Evolutionary conservation across 92 coral and sea anemone species (phyloP).

Genomic region (Metridium senile): DNA sequence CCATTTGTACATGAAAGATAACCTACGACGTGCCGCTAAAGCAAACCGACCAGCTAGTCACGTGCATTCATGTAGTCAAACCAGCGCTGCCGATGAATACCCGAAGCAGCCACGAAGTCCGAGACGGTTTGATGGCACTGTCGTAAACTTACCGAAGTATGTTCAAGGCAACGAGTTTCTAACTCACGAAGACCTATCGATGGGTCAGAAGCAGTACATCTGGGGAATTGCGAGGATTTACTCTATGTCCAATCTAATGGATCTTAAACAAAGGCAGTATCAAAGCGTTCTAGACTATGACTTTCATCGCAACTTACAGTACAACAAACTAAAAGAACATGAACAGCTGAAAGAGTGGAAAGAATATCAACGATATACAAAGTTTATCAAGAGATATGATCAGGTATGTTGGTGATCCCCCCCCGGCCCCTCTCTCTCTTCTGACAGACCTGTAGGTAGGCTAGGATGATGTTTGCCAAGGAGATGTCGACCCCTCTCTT

Average conservation of each 20-base stretch:
- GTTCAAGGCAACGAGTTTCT: conserved; percentile 78
- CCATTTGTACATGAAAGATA: conserved; percentile 75
- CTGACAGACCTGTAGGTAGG: too few species aligned
- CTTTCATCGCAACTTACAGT: conserved; percentile 77
- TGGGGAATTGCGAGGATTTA: conserved; percentile 96
- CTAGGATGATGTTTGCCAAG: too few species aligned
- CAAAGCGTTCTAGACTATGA: conserved; percentile 88
- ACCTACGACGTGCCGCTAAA: conserved; percentile 75
- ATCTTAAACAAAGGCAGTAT: conserved; percentile 84
- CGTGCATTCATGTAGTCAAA: conserved; percentile 63
- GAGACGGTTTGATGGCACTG: conserved; percentile 75
- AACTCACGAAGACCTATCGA: conserved; percentile 72
- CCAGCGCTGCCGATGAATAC: conserved; percentile 38
- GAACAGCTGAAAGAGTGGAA: conserved; percentile 86
- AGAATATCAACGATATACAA: conserved; percentile 82
- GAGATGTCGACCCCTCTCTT: too few species aligned
- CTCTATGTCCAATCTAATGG: conserved; percentile 82
- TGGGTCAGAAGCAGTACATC: conserved; percentile 98
- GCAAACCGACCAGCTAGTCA: conserved; percentile 83
- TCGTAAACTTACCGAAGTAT: conserved; percentile 75
- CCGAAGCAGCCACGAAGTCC: conserved; percentile 53
- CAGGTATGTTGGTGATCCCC: too few species aligned
- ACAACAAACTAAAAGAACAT: conserved; percentile 75
- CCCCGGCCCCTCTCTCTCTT: too few species aligned
- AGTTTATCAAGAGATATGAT: conserved; percentile 85